A percentile compares a stretch with the other conserved stretches of the same genome.
Evolutionary conservation across 2,113 vertebrate genomes (phyloP).

Genomic region (Mormoops blainvillei): DNA sequence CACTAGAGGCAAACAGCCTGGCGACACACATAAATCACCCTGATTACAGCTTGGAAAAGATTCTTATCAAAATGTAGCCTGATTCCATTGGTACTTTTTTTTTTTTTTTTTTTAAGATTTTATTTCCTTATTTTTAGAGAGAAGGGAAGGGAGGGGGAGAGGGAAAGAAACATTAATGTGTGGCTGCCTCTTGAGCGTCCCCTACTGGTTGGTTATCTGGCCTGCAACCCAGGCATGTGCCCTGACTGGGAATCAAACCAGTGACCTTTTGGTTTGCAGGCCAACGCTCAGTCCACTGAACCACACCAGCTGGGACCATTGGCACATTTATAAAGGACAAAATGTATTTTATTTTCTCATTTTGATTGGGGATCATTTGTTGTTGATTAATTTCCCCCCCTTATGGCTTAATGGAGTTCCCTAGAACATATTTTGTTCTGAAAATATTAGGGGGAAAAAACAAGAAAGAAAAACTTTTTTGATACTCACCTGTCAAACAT

Average conservation of each 20-base stretch:
- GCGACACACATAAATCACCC: not conserved
- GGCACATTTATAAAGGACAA: not conserved
- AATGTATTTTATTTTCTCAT: not conserved
- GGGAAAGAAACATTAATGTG: too few species aligned
- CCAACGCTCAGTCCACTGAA: too few species aligned
- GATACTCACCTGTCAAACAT: not conserved
- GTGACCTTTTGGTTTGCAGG: too few species aligned
- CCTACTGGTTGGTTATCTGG: too few species aligned
- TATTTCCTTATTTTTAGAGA: too few species aligned
- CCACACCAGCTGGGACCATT: too few species aligned
- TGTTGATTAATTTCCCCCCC: not conserved
- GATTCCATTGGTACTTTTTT: too few species aligned
- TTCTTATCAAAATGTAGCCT: not conserved
- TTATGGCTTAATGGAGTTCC: not conserved
- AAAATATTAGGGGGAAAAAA: not conserved
- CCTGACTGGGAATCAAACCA: too few species aligned
- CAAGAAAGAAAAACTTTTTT: not conserved
- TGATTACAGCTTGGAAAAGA: not conserved
- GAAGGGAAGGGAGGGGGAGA: too few species aligned
- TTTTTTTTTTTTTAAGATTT: too few species aligned
- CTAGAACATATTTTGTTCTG: slow-evolving; percentile 10
- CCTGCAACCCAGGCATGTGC: too few species aligned
- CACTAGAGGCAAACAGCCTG: not conserved
- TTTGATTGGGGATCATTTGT: slow-evolving; percentile 8
- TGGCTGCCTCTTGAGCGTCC: too few species aligned